phyloP scores from a whole-genome alignment of 2,888 invertebrate genomes.

The Troilus luridus region DNA sequence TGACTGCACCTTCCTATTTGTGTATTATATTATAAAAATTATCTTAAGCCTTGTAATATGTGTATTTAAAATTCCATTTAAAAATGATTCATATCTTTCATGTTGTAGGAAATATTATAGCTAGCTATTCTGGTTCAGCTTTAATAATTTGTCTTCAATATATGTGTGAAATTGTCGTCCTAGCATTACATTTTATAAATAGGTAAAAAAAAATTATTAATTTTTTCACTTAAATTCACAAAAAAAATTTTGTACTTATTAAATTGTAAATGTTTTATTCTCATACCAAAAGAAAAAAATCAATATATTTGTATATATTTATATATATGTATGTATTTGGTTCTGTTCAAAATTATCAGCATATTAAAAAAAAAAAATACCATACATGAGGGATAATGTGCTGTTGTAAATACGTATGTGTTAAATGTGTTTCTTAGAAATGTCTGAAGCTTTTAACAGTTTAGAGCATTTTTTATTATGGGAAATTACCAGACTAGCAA shows the following conservation, averaged over 20 bases:
- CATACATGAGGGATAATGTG: constrained; percentile 30
- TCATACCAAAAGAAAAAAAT: constrained; percentile 24
- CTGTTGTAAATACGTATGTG: constrained; percentile 54
- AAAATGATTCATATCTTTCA: constrained; percentile 58
- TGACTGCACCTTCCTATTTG: constrained; percentile 64
- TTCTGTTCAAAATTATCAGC: constrained; percentile 54
- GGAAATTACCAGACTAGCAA: not conserved
- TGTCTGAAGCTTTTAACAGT: constrained; percentile 56
- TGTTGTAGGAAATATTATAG: constrained; percentile 55
- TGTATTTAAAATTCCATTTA: constrained; percentile 57
- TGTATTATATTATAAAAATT: constrained; percentile 58
- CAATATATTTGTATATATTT: constrained; percentile 26
- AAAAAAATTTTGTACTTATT: constrained; percentile 55
- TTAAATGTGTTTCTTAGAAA: constrained; percentile 56
- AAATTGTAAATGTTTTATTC: constrained; percentile 54
- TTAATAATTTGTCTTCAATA: constrained; percentile 46
- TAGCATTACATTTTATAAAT: constrained; percentile 56
- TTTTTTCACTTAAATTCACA: constrained; percentile 49
- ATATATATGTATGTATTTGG: constrained; percentile 37
- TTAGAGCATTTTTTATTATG: constrained; percentile 56
- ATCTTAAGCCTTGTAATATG: constrained; percentile 55
- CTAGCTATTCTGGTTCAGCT: constrained; percentile 51
- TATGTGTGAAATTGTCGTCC: constrained; percentile 51
- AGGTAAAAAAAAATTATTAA: constrained; percentile 43
- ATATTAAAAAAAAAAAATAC: constrained; percentile 52